Conservation (phyloP, 2,888 invertebrate species). For the Eudasyphora cyanicolor region DNA sequence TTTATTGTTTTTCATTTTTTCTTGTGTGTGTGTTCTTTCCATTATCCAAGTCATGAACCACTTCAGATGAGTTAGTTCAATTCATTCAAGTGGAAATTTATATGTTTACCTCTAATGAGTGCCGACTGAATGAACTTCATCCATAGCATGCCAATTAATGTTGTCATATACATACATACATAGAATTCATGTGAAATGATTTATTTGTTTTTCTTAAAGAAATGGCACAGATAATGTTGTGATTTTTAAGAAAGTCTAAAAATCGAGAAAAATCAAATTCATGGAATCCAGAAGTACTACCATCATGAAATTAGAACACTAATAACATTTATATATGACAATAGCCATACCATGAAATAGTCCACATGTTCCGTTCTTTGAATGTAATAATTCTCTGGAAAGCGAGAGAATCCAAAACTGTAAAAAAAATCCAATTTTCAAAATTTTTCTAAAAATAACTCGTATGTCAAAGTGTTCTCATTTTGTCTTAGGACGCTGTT, state of each 20-base stretch:
- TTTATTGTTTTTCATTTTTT: constrained; percentile 1
- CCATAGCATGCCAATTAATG: constrained; percentile 14
- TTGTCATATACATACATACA: not conserved
- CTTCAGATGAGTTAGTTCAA: constrained; percentile 34
- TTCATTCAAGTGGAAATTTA: constrained; percentile 56
- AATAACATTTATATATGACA: no score
- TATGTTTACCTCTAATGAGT: constrained; percentile 37
- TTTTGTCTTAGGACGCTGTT: no score
- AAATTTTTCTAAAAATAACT: no score
- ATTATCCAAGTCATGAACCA: not conserved
- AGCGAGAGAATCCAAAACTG: no score
- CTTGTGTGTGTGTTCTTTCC: not conserved
- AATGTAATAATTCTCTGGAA: no score
- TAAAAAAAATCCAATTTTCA: no score
- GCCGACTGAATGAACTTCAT: not conserved
- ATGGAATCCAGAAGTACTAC: no score
- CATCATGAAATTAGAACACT: no score
- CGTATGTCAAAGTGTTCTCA: no score
- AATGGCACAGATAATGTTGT: not conserved
- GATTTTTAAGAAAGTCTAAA: not conserved
- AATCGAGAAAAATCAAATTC: no score
- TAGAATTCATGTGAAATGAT: not conserved
- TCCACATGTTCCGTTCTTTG: no score
- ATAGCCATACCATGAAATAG: no score
- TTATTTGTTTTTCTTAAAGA: not conserved